phyloP scores from a whole-genome alignment of 2,113 vertebrate species.

The Hydrochoerus hydrochaeris region DNA sequence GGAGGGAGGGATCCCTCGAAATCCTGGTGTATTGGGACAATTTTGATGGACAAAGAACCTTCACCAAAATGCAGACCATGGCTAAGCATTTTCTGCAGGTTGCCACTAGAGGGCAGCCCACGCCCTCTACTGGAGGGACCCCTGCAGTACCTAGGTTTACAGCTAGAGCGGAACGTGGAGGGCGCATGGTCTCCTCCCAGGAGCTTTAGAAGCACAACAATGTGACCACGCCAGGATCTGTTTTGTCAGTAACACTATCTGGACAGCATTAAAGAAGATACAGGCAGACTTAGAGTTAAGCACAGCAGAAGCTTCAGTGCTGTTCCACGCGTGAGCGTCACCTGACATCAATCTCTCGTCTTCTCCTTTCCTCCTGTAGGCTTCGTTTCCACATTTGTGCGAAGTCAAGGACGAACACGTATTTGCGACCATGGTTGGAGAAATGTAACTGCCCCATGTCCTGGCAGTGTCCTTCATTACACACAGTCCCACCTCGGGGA shows the following conservation, averaged over 20 bases:
- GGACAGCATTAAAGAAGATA: neutral
- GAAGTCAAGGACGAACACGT: neutral
- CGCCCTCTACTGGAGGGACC: fast-evolving
- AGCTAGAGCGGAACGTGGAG: fast-evolving
- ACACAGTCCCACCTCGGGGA: neutral
- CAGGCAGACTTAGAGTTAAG: neutral
- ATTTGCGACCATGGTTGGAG: neutral
- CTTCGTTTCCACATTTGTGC: neutral
- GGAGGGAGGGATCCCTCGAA: neutral
- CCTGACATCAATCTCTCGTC: neutral
- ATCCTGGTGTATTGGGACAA: neutral
- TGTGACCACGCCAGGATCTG: neutral
- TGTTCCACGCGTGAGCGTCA: neutral
- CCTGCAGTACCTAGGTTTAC: neutral
- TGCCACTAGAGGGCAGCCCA: conserved; percentile 56
- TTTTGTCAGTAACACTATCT: neutral
- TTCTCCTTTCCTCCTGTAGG: neutral
- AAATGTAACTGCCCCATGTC: neutral
- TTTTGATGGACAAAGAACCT: neutral
- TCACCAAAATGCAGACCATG: neutral
- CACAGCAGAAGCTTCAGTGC: neutral
- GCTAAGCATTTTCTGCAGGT: neutral
- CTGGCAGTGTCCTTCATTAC: too few species aligned
- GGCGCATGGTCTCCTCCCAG: neutral
- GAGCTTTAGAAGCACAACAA: neutral